These are phyloP conservation scores for Drosophila meridiana DNA, from an alignment of 2,888 invertebrate genomes.

Conservation along the genomic window DNA sequence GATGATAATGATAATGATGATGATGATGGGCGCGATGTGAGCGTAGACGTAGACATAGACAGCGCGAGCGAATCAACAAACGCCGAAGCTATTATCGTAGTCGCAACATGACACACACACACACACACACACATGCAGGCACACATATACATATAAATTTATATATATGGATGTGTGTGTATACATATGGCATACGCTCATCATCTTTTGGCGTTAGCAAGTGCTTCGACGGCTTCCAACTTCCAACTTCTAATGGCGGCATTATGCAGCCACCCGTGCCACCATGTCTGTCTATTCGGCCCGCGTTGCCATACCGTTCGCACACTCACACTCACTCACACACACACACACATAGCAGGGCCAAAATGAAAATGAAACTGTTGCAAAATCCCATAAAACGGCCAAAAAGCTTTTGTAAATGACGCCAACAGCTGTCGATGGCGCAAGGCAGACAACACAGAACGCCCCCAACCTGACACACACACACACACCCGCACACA, in stretches of 20 bases:
- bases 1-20: constrained; percentile 22
- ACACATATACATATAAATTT: neutral
- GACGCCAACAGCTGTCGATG: constrained; percentile 81
- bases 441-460: constrained; percentile 66
- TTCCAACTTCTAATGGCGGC: constrained; percentile 76
- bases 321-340: neutral
- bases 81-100: constrained; percentile 78
- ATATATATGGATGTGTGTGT: neutral
- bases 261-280: constrained; percentile 58
- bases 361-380: constrained; percentile 79
- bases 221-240: constrained; percentile 73
- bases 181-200: constrained; percentile 52
- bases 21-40: constrained; percentile 27
- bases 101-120: constrained; percentile 65
- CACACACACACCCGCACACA: neutral
- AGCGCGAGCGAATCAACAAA: constrained; percentile 67
- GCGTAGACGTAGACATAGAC: constrained; percentile 55
- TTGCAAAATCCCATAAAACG: constrained; percentile 80
- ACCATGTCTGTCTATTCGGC: constrained; percentile 1
- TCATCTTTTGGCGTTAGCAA: constrained; percentile 79
- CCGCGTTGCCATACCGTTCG: constrained; percentile 2
- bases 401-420: constrained; percentile 81
- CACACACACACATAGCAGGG: constrained; percentile 9
- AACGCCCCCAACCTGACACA: constrained; percentile 2
- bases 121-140: constrained; percentile 18